Base-by-base conservation (phyloP, 1,140 invertebrate species). In the Eciton burchellii region DNA sequence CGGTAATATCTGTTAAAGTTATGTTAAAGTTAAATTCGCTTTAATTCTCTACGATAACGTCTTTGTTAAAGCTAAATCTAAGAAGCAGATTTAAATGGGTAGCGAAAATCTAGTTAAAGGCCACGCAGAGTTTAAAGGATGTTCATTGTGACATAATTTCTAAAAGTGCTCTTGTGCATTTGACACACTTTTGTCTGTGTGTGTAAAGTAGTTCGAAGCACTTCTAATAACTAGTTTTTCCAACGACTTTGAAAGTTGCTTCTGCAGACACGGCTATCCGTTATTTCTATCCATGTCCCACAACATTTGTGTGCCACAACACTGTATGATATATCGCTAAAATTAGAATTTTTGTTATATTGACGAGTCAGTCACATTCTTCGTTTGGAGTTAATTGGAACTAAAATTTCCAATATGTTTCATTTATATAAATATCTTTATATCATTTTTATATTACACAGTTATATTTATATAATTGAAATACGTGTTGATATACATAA, bases 191-290 rank as follows among this genome's bases (percentile, higher is more conserved):
- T 62, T 62, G 16, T 14, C 16, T 6, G 29, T 35, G 26, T 56
- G 21, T 74, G n/a, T 62, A 74, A 62, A 62, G 21, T 62, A 74
- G 12, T 47, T 62, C 16, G 1, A 74, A 35, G 12, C n/a, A 59
- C n/a, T 73, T 49, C n/a, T 49, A 26, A 12, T 59, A 45, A 35
- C 26, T 52, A 70, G 9, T 54, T 54, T 45, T 24, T 45, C 59
- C 59, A 5, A 72, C n/a, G 54, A 56, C 54, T 56, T 72, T 24
- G 19, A 43, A 43, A 72, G 21, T 72, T 12, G 21, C 16, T 57
- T 16, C 19, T 43, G 43, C 12, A 72, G 19, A 21, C 29, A 35
- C 14, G n/a, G 21, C 19, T 47, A 21, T 41, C 12, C 14, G 24
- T 1, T 1, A 6, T 41, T 12, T 35, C 6, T 21, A 56, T 54